A percentile compares a stretch with the other conserved stretches of the same genome.
Evolutionary conservation across 2,797 vertebrate species (phyloP).

Genomic region (Typhlichthys eigenmanni): DNA sequence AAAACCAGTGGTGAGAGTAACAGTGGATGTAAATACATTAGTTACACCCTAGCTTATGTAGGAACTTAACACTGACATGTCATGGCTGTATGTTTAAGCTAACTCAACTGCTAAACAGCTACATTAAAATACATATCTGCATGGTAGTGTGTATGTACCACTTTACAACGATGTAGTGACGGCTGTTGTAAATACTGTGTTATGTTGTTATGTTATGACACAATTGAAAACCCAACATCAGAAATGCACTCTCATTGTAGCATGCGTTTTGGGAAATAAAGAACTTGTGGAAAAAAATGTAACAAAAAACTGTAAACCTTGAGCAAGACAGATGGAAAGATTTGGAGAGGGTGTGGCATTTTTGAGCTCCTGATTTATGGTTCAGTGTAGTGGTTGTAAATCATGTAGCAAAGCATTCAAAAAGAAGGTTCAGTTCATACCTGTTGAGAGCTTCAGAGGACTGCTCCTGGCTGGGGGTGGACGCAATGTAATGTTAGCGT

Average conservation of each 20-base stretch:
- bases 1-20: conserved; percentile 19
- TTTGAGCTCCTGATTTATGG: neutral
- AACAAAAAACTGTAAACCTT: conserved; percentile 9
- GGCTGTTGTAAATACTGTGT: no score
- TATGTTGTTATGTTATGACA: conserved; percentile 16
- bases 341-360: no score
- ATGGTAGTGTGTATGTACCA: no score
- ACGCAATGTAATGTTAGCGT: conserved; percentile 17
- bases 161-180: no score
- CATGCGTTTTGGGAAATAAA: conserved; percentile 11
- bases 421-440: conserved; percentile 36
- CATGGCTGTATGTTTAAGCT: no score
- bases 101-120: no score
- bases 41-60: conserved; percentile 3
- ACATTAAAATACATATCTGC: no score
- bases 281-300: conserved; percentile 22
- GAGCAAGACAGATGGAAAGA: neutral
- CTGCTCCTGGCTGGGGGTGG: no score
- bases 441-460: conserved; percentile 31
- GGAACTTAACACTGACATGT: no score
- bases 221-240: conserved; percentile 48
- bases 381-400: neutral
- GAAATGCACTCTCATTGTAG: conserved; percentile 22
- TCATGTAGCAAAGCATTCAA: conserved; percentile 15
- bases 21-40: conserved; percentile 46